A percentile compares a stretch with the other conserved stretches of the same genome.
These are phyloP conservation scores for Epinotia bilunana DNA, from an alignment of 2,888 invertebrate species.

Conservation along the genomic window DNA sequence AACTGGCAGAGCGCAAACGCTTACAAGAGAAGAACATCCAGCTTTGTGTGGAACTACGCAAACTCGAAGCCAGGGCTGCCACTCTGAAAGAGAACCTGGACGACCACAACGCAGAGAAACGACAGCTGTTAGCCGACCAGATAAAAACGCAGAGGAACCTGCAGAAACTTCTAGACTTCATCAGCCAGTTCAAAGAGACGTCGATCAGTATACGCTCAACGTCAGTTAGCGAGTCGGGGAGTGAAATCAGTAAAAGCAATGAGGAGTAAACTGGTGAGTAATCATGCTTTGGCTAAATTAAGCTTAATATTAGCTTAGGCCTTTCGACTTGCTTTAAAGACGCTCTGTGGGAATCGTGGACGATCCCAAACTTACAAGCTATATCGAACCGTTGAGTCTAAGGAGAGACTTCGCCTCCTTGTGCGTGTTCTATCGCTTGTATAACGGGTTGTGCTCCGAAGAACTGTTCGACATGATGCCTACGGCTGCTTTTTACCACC, in stretches of 20 bases:
- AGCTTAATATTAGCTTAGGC: no score
- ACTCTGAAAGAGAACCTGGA: slow-evolving; percentile 76
- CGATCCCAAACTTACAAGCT: no score
- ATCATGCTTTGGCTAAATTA: neutral
- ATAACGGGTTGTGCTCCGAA: no score
- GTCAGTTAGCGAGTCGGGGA: slow-evolving; percentile 73
- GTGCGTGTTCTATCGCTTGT: no score
- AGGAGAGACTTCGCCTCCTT: no score
- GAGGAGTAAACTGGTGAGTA: slow-evolving; percentile 69
- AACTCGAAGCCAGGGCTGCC: slow-evolving; percentile 75
- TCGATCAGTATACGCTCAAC: slow-evolving; percentile 73
- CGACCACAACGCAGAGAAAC: slow-evolving; percentile 78
- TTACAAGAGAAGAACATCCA: slow-evolving; percentile 79
- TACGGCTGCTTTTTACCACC: no score
- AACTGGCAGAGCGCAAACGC: slow-evolving; percentile 73
- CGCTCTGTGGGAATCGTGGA: no score
- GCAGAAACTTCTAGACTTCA: slow-evolving; percentile 80
- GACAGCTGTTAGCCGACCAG: slow-evolving; percentile 76
- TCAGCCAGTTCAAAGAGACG: slow-evolving; percentile 79
- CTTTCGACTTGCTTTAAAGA: no score
- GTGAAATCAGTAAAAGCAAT: slow-evolving; percentile 76
- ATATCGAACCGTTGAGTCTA: no score
- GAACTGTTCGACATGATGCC: no score
- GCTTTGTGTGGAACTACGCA: slow-evolving; percentile 75
- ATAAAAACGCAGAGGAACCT: slow-evolving; percentile 79